Evolutionary conservation across 2,113 vertebrate genomes (phyloP).

Genomic region (Crocuta crocuta): DNA sequence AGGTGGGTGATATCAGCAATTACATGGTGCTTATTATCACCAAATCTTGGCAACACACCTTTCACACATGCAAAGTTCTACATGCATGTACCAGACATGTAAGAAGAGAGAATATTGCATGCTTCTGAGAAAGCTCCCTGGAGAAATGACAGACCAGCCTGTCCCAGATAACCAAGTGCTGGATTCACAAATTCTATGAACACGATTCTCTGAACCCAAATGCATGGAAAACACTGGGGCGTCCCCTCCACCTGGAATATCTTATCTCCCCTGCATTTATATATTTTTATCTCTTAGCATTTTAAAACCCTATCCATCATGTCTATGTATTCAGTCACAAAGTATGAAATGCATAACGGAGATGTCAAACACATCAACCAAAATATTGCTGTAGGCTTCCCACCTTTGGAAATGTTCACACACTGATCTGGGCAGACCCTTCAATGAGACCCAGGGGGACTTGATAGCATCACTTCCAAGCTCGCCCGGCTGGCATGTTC

Average conservation of each 20-base stretch:
- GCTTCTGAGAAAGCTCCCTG: neutral
- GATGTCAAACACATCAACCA: neutral
- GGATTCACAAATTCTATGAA: neutral
- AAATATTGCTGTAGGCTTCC: neutral
- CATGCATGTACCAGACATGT: neutral
- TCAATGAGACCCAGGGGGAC: neutral
- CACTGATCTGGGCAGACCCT: neutral
- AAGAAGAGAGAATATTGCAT: neutral
- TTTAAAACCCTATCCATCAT: neutral
- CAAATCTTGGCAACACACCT: neutral
- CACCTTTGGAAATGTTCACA: neutral
- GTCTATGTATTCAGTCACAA: neutral
- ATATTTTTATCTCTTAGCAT: neutral
- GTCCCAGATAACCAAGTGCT: no score
- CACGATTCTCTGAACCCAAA: neutral
- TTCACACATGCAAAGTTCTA: neutral
- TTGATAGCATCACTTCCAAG: neutral
- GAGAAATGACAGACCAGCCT: neutral
- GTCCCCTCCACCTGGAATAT: neutral
- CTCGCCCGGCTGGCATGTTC: neutral
- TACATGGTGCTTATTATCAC: neutral
- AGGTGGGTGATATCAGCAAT: neutral
- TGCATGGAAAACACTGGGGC: neutral
- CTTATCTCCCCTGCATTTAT: neutral
- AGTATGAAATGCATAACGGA: conserved; percentile 8